Evolutionary conservation across 1,140 invertebrate species (phyloP).

Genomic region (Elysia chlorotica): DNA sequence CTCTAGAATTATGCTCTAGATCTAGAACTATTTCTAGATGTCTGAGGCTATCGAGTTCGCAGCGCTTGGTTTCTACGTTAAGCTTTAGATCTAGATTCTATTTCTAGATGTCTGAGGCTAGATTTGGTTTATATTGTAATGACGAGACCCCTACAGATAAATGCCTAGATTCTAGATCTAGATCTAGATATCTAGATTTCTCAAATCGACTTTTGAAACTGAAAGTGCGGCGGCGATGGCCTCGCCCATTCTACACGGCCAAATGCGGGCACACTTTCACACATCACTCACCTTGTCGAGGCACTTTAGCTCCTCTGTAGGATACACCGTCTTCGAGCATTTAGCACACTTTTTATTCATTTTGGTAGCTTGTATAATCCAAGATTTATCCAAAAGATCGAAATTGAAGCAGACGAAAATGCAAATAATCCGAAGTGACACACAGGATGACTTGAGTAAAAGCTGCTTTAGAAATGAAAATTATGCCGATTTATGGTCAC

Average conservation of each 20-base stretch:
- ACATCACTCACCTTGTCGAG: slow-evolving; percentile 91
- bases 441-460: slow-evolving; percentile 9
- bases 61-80: not conserved
- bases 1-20: not conserved
- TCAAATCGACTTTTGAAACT: not conserved
- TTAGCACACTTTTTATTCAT: slow-evolving; percentile 49
- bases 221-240: not conserved
- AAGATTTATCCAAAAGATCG: not conserved
- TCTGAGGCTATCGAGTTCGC: not conserved
- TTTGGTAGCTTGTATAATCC: too few species aligned
- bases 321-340: slow-evolving; percentile 88
- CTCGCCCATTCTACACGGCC: not conserved
- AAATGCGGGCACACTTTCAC: not conserved
- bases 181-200: too few species aligned
- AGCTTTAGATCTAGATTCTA: not conserved
- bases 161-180: too few species aligned
- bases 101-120: not conserved
- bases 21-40: not conserved
- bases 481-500: slow-evolving; percentile 27
- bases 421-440: slow-evolving; percentile 11
- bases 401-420: not conserved
- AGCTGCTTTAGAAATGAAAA: slow-evolving; percentile 6
- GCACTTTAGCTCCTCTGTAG: slow-evolving; percentile 97
- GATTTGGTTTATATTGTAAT: not conserved
- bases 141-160: not conserved